These are phyloP conservation scores for Steromphala cineraria DNA, from an alignment of 2,888 invertebrate species.

Conservation along the genomic window DNA sequence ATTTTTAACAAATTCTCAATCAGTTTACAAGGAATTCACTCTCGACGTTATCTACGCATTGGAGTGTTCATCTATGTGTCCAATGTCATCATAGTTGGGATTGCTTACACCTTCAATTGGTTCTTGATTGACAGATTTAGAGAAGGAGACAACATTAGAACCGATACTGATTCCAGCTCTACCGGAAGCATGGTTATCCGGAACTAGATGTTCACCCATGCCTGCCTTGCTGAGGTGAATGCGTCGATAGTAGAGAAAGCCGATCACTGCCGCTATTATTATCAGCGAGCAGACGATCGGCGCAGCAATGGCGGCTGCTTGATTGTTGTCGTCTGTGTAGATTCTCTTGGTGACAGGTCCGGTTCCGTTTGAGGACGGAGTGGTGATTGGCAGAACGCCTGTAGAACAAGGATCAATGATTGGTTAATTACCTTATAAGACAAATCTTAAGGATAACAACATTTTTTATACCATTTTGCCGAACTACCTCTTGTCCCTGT, in stretches of 20 bases:
- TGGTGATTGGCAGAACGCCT: slow-evolving; percentile 24
- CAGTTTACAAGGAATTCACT: too few species aligned
- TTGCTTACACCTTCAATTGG: neutral
- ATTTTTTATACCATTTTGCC: too few species aligned
- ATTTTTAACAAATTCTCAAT: too few species aligned
- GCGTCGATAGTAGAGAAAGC: slow-evolving; percentile 40
- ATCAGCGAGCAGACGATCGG: slow-evolving; percentile 51
- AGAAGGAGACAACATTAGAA: neutral
- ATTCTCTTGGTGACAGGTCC: neutral
- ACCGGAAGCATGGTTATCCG: neutral
- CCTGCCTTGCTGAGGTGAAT: neutral
- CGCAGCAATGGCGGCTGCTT: slow-evolving; percentile 44
- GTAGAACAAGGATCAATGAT: neutral
- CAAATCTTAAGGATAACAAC: too few species aligned
- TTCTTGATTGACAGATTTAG: neutral
- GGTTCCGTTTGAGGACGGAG: neutral
- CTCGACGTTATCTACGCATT: neutral
- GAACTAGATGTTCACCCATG: slow-evolving; percentile 8
- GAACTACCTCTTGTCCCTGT: too few species aligned
- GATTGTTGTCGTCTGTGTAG: neutral
- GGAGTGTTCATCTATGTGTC: neutral
- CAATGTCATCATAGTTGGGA: slow-evolving; percentile 4
- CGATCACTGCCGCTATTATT: slow-evolving; percentile 40
- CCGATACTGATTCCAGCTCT: neutral
- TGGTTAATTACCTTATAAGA: too few species aligned